Percentiles rank a stretch among this genome's conserved stretches.
Evolutionary conservation across 2,888 invertebrate genomes (phyloP).

Genomic region (Unio pictorum): DNA sequence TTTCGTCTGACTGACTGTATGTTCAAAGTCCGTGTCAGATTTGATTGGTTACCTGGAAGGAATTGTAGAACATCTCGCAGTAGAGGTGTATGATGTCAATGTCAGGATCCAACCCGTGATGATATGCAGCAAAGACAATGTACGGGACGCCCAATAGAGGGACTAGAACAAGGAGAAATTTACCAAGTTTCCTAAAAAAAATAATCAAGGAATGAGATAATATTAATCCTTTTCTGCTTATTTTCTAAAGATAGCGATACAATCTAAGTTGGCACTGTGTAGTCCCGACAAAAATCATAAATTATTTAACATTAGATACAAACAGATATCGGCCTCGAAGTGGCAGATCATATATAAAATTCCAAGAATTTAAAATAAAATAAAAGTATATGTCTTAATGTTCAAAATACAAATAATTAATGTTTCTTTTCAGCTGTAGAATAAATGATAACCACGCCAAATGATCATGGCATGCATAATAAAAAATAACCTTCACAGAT

Average conservation of each 20-base stretch:
- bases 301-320: no score
- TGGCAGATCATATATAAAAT: no score
- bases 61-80: conserved; percentile 80
- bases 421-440: no score
- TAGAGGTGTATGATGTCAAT: conserved; percentile 76
- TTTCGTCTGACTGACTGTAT: no score
- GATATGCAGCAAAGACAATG: conserved; percentile 69
- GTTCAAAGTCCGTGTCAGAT: not conserved
- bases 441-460: no score
- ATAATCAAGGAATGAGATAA: not conserved
- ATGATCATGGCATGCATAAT: no score
- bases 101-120: conserved; percentile 72
- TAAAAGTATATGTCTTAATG: no score
- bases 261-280: not conserved
- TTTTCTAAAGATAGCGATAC: not conserved
- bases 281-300: not conserved
- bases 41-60: conserved; percentile 77
- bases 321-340: no score
- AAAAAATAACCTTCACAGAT: no score
- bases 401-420: no score
- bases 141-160: conserved; percentile 82
- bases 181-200: conserved; percentile 78
- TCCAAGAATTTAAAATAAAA: no score
- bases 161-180: conserved; percentile 80
- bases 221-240: not conserved